Percentiles rank a stretch among this genome's conserved stretches.
Evolutionary conservation across 2,888 invertebrate species (phyloP).

Genomic region (Rotaria sp.): DNA sequence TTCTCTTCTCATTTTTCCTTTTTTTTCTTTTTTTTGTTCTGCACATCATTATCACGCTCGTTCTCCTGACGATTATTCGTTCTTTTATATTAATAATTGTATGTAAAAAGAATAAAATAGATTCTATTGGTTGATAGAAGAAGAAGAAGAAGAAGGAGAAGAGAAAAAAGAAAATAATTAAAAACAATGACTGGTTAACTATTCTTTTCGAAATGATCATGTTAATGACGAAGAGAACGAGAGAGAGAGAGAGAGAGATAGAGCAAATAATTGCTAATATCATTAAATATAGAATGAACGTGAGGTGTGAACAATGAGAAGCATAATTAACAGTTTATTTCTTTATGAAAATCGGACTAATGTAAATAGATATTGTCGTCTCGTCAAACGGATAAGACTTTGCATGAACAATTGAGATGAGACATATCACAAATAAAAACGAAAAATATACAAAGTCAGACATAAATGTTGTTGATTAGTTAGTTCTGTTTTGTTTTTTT

Average conservation of each 20-base stretch:
- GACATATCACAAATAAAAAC: slow-evolving; percentile 1
- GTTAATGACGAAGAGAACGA: neutral
- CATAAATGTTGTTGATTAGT: neutral
- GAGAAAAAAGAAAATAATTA: neutral
- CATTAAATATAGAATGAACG: slow-evolving; percentile 24
- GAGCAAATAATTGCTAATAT: slow-evolving; percentile 32
- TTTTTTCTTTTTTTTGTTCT: neutral
- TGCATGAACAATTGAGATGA: slow-evolving; percentile 20
- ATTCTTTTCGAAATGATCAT: neutral
- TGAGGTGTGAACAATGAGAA: slow-evolving; percentile 26
- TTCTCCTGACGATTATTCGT: slow-evolving; percentile 19
- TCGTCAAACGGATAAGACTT: slow-evolving; percentile 24
- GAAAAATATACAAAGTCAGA: neutral
- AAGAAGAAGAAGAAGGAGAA: no score
- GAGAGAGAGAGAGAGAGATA: neutral
- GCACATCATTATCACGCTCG: neutral
- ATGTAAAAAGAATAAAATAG: neutral
- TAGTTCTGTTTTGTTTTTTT: no score
- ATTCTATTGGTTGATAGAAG: neutral
- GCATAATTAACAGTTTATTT: slow-evolving; percentile 24
- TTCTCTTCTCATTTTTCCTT: no score
- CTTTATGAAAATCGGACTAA: neutral
- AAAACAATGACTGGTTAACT: neutral
- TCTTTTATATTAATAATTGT: neutral
- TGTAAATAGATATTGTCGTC: slow-evolving; percentile 20